Base-by-base conservation (phyloP, 2,113 vertebrate species). In the Propithecus coquereli region DNA sequence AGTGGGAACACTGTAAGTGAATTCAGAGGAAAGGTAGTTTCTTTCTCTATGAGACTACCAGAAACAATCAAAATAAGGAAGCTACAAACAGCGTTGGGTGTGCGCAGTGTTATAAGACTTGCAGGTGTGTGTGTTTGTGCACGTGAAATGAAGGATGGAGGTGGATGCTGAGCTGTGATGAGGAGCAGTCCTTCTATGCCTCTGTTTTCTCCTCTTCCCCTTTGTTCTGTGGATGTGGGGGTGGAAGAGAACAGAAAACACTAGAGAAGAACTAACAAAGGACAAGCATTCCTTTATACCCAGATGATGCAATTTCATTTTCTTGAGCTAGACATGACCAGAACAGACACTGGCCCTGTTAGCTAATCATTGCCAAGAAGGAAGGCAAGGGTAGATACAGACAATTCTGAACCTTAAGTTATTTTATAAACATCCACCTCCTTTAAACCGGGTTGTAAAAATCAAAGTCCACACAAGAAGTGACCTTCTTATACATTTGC, bases 261-360 rank as follows among this genome's bases (percentile, higher is more conserved):
- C 14, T 25, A 68, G 27, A 77, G 30, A 61, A 70, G 54, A 81
- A 74, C 84, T 54, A 90, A 84, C 68, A 92, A 70, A 63, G 23
- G 43, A 79, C 74, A 37, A 45, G 8, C 20, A 47, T 73, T 43
- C 57, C 34, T 94, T 90, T 86, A 37, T 47, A 59, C 14, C 3
- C 30, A 16, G 30, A 70, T 73, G 79, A 77, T 45, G 30, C n/a
- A 8, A 76, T 59, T 57, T 84, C 59, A 74, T 90, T 94, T 86
- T 94, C 37, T 93, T 87, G 73, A 96, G 61, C 27, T 83, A 82
- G 32, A 74, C 3, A 34, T 43, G 30, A 59, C 70, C 59, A 73
- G 87, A 71, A 54, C 54, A 79, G 70, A 70, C 32, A 25, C 47
- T 86, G 65, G 34, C 20, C 43, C 61, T 92, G 18, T 27, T 50